Conservation (phyloP, 2,888 invertebrate species). For the Limnephilus rhombicus region DNA sequence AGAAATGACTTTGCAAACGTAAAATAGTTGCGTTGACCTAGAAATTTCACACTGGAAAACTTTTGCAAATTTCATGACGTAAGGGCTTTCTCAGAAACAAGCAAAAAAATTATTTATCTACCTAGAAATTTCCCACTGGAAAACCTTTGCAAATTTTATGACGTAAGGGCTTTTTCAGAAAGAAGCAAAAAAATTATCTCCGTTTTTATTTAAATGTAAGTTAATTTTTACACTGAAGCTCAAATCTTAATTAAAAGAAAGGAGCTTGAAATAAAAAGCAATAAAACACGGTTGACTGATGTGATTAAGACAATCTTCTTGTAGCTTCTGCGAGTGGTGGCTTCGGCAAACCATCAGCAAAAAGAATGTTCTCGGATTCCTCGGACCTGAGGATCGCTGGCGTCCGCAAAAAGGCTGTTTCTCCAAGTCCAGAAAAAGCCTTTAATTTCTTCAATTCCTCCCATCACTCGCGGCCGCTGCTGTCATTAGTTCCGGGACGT, state of each 20-base stretch:
- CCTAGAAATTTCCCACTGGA: too few relatives aligned
- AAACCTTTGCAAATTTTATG: too few relatives aligned
- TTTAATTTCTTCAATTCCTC: slow-evolving; percentile 4
- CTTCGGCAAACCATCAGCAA: not conserved
- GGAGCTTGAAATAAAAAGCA: not conserved
- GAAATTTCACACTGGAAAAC: too few relatives aligned
- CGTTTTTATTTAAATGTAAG: not conserved
- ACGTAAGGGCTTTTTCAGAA: too few relatives aligned
- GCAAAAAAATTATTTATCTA: too few relatives aligned
- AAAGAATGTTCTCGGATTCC: not conserved
- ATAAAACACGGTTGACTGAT: not conserved
- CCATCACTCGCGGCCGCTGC: slow-evolving; percentile 15
- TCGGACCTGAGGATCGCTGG: not conserved
- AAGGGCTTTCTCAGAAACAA: too few relatives aligned
- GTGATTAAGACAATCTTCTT: not conserved
- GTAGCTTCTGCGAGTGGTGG: not conserved
- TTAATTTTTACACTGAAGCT: not conserved
- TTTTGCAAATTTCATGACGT: too few relatives aligned
- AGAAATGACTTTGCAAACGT: too few relatives aligned
- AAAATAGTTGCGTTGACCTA: too few relatives aligned
- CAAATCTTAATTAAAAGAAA: not conserved
- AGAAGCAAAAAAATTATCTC: too few relatives aligned
- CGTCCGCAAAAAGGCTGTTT: not conserved
- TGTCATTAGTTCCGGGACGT: slow-evolving; percentile 28
- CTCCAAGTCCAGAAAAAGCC: not conserved